Evolutionary conservation across 2,797 vertebrate species (phyloP), one percentile per base, ranked within the genome.

Genomic region (Pseudomugil gertrudae): DNA sequence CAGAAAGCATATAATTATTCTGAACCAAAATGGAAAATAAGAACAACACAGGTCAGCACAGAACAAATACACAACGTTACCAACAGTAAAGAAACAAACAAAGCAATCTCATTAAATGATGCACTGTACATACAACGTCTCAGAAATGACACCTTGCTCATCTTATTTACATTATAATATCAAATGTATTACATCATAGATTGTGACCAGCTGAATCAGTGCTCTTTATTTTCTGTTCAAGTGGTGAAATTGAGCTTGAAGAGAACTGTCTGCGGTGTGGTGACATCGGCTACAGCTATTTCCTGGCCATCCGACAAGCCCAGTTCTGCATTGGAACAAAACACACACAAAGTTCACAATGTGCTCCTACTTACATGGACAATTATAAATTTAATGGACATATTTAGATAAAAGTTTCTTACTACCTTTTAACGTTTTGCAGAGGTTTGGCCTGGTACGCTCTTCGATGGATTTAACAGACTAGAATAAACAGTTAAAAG

Each of bases 251-350:
- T 96, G 75, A 99, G 96, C 84, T 97, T 98, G 92, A 99, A 99
- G 63, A 99, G 92, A 77, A 99, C 95, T 0, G 98, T 99, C 90
- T 98, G 96, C 26, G 97, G 97, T 9, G 97, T 98, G 63, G 97
- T 99, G 86, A 98, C 80, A 74, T 99, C 97, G 43, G 98, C 96
- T 75, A 99, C 98, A 0, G 97, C 97, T 50, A 99, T 93, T 59
- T 99, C 98, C 85, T 98, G 97, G 65, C 97, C 96, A 48, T 99
- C 96, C n/a, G 96, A 95, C 47, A 99, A 92, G 17, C 97, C 97
- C 77, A 99, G 69, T 77, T 99, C 97, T 98, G 89, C 40, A 66
- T 11, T 33, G 32, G n/a, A 43, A 32, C 45, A 10, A 72, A 45
- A 9, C 23, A 54, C 32, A 14, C 0, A 2, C 35, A 36, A 13